Evolutionary conservation across 2,888 invertebrate genomes (phyloP), one percentile per base, ranked within the genome.

Genomic region (Alviniconcha strummeri): DNA sequence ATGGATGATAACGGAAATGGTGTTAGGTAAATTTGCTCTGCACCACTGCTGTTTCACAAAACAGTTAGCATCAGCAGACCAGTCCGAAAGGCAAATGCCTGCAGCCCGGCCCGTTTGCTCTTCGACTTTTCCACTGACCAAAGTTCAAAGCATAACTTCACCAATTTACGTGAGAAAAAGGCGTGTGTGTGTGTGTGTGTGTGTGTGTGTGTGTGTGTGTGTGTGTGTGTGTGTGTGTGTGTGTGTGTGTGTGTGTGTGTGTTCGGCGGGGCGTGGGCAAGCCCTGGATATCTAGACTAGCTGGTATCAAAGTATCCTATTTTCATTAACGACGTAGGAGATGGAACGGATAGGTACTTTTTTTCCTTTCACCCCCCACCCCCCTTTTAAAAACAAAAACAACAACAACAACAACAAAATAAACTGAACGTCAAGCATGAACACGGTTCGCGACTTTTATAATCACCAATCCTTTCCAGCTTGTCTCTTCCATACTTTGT

Each of bases 1-100:
- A 78, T 78, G 78, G 78, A 78, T 78, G 78, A 78, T 78, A 78
- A 13, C 78, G 78, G 78, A 78, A 77, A 77, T n/a, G 78, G 78
- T 78, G 78, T 52, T 78, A 78, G 64, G 78, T 78, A 78, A 78
- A 78, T 78, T 78, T 78, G 78, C 78, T 78, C 78, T 78, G 78
- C 78, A 78, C 78, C 57, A 64, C 78, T 60, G 64, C 60, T 57
- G 19, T 17, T 64, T 13, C 64, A 56, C 52, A 19, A 60, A 56
- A 64, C 77, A 55, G n/a, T 19, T 57, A 3, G 5, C 55, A 60
- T 8, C 60, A 13, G 60, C 60, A 36, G 36, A 36, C 36, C 13
- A 17, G 64, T 64, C 11, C 17, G 64, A 64, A 64, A 64, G 11
- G 64, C 64, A 64, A 64, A 64, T 36, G 36, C 36, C 36, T 36